Conservation (phyloP, 23 tunicate genomes). For the Aplidium turbinatum region DNA sequence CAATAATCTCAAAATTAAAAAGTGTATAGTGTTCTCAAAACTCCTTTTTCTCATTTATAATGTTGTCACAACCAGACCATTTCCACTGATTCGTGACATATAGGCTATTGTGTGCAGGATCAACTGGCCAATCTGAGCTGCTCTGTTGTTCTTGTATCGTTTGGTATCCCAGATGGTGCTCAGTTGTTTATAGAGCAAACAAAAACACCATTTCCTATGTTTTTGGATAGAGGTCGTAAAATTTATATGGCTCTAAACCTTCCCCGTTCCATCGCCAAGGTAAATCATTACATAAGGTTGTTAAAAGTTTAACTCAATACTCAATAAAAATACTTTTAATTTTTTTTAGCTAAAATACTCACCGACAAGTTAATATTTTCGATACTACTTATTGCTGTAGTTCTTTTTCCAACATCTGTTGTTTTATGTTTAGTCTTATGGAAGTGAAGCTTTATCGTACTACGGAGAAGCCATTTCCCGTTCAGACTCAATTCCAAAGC, state of each 20-base stretch:
- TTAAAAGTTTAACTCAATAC: too few relatives aligned
- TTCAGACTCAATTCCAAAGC: conserved; percentile 35
- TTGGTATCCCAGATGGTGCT: conserved; percentile 64
- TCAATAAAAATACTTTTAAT: too few relatives aligned
- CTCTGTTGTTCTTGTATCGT: conserved; percentile 56
- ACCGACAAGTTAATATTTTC: too few relatives aligned
- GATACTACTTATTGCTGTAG: too few relatives aligned
- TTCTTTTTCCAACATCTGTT: too few relatives aligned
- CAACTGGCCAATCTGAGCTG: conserved; percentile 38
- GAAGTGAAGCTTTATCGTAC: conserved; percentile 43
- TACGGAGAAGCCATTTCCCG: conserved; percentile 52
- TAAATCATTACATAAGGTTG: too few relatives aligned
- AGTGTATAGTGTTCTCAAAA: too few relatives aligned
- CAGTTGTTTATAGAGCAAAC: conserved; percentile 57
- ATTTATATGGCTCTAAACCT: conserved; percentile 28
- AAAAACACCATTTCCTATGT: conserved; percentile 47
- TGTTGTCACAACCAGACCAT: not conserved
- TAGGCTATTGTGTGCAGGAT: conserved; percentile 21
- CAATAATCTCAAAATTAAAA: too few relatives aligned
- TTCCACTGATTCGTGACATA: not conserved
- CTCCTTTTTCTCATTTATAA: not conserved
- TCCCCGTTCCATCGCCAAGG: conserved; percentile 53
- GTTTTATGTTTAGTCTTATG: conserved; percentile 30
- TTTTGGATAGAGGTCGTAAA: conserved; percentile 27
- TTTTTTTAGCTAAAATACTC: too few relatives aligned